Conservation (phyloP, 2,797 vertebrate species). For the Channa striata region DNA sequence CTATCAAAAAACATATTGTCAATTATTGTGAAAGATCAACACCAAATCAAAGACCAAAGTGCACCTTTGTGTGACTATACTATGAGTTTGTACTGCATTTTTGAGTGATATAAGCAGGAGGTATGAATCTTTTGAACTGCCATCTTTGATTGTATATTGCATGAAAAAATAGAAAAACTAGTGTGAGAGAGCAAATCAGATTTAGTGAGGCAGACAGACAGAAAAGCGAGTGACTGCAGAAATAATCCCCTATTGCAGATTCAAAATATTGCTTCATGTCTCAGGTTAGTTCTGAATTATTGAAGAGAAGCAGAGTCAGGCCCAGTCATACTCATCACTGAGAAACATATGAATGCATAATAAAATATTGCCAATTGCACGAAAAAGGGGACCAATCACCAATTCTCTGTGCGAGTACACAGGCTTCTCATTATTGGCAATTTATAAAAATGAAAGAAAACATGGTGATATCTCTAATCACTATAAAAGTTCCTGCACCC, state of each 20-base stretch:
- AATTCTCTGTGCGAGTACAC: conserved; percentile 33
- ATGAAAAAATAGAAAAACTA: neutral
- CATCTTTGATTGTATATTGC: neutral
- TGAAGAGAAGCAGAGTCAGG: conserved; percentile 56
- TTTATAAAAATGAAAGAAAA: conserved; percentile 38
- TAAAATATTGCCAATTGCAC: conserved; percentile 38
- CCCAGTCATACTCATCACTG: conserved; percentile 59
- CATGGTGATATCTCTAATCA: conserved; percentile 9
- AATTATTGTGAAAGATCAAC: conserved; percentile 11
- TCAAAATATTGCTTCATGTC: conserved; percentile 61
- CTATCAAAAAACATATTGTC: neutral
- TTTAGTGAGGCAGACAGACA: conserved; percentile 18
- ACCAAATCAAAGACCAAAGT: neutral
- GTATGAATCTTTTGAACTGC: neutral
- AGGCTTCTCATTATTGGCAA: conserved; percentile 25
- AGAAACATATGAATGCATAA: conserved; percentile 62
- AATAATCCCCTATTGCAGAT: conserved; percentile 50
- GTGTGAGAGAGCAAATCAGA: conserved; percentile 14
- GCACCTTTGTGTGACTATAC: neutral
- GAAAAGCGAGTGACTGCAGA: conserved; percentile 29
- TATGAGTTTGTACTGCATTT: neutral
- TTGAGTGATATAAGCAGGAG: conserved; percentile 6
- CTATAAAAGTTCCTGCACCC: conserved; percentile 9
- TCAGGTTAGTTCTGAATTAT: conserved; percentile 72
- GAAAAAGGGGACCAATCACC: conserved; percentile 43